Percentiles rank a stretch among this genome's conserved stretches.
Conservation (phyloP, 2,888 invertebrate genomes). For the Tricholauxania praeusta region DNA sequence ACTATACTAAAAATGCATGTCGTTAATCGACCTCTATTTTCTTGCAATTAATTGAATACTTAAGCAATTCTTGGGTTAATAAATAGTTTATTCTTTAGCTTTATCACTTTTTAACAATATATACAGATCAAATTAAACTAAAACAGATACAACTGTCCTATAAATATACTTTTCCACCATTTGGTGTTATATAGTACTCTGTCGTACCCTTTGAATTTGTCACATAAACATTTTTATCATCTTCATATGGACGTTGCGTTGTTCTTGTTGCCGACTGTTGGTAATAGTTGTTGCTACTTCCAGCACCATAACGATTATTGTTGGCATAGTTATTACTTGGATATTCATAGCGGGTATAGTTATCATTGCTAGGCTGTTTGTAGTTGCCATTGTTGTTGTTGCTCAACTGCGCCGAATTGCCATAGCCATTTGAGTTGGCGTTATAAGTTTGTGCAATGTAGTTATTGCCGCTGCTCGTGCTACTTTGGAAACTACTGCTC, state of each 20-base stretch:
- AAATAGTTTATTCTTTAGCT: too few species aligned
- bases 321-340: constrained; percentile 55
- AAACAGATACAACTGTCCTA: constrained; percentile 23
- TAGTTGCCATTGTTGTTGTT: constrained; percentile 11
- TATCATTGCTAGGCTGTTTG: constrained; percentile 28
- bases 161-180: constrained; percentile 61
- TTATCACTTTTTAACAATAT: too few species aligned
- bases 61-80: too few species aligned
- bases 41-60: too few species aligned
- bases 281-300: constrained; percentile 53
- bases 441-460: constrained; percentile 36
- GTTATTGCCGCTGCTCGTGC: constrained; percentile 41
- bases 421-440: background rate
- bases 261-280: constrained; percentile 34
- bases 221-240: constrained; percentile 63
- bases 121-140: too few species aligned
- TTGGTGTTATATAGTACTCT: constrained; percentile 63
- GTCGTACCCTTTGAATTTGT: constrained; percentile 62
- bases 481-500: constrained; percentile 28
- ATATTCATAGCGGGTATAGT: constrained; percentile 49
- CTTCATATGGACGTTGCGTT: constrained; percentile 48
- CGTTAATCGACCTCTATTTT: too few species aligned
- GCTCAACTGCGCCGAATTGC: background rate
- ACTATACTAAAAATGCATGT: too few species aligned
- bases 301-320: constrained; percentile 53